A percentile compares a stretch with the other conserved stretches of the same genome.
These are phyloP conservation scores for Valencia hispanica DNA, from an alignment of 2,797 vertebrate genomes.

Conservation along the genomic window DNA sequence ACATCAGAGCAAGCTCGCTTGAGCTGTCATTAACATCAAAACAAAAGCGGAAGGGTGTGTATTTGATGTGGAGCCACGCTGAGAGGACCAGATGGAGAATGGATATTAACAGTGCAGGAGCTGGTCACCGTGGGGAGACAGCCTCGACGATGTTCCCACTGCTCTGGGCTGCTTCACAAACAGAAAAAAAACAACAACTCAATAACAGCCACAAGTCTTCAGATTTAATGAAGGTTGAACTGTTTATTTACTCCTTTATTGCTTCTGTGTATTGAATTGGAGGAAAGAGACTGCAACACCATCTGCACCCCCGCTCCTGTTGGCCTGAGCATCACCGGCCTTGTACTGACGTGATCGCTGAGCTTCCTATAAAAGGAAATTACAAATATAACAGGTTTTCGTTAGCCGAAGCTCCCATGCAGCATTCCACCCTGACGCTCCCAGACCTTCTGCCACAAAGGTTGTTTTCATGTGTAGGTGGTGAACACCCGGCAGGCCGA, in stretches of 20 bases:
- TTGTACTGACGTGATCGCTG: neutral
- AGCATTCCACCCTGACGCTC: neutral
- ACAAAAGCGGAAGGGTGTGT: slow-evolving; percentile 44
- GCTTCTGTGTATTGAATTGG: slow-evolving; percentile 3
- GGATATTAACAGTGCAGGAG: slow-evolving; percentile 30
- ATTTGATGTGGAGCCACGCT: slow-evolving; percentile 52
- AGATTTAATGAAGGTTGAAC: slow-evolving; percentile 5
- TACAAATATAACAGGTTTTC: neutral
- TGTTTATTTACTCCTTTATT: slow-evolving; percentile 9
- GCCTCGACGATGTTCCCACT: slow-evolving; percentile 11
- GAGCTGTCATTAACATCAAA: slow-evolving; percentile 32
- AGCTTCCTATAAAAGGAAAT: neutral
- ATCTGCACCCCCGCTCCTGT: neutral
- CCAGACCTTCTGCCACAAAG: neutral
- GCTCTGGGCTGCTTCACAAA: neutral
- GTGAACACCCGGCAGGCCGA: neutral
- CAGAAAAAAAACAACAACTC: slow-evolving; percentile 2
- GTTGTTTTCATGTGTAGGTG: neutral
- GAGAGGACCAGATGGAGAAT: slow-evolving; percentile 27
- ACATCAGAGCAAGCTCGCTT: slow-evolving; percentile 42
- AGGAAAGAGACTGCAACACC: neutral
- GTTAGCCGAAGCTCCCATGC: neutral
- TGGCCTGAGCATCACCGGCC: neutral
- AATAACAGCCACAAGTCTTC: neutral
- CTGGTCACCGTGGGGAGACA: neutral